A percentile compares a stretch with the other conserved stretches of the same genome.
Evolutionary conservation across 2,797 vertebrate genomes (phyloP).

Genomic region (Lophotriccus pileatus): DNA sequence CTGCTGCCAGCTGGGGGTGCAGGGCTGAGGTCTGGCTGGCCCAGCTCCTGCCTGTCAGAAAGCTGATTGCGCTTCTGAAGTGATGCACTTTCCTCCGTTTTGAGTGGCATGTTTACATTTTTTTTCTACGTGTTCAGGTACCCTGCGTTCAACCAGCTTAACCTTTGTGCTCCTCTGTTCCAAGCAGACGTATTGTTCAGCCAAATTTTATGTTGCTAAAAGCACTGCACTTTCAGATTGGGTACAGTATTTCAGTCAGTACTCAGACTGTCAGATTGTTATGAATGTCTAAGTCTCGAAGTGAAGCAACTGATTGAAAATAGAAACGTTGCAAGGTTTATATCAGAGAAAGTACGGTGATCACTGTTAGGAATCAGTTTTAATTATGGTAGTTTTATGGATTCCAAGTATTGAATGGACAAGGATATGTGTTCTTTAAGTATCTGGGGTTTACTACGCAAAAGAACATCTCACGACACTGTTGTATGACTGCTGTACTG

Average conservation of each 20-base stretch:
- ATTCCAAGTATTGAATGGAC: not conserved
- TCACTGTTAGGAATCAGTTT: not conserved
- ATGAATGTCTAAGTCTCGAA: not conserved
- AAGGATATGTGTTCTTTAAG: not conserved
- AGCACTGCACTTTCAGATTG: not conserved
- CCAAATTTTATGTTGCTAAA: not conserved
- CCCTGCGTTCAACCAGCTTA: not conserved
- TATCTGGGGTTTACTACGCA: not conserved
- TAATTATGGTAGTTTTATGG: not conserved
- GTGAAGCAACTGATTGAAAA: not conserved
- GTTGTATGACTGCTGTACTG: not conserved
- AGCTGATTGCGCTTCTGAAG: not conserved
- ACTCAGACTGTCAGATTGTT: not conserved
- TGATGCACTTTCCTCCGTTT: fast-evolving
- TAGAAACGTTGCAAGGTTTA: not conserved
- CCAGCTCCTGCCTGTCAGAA: not conserved
- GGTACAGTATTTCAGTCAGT: not conserved
- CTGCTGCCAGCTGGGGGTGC: not conserved
- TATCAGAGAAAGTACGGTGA: not conserved
- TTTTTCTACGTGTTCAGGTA: not conserved
- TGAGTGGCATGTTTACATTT: fast-evolving
- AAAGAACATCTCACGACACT: not conserved
- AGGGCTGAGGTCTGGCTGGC: not conserved
- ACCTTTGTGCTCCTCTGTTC: not conserved
- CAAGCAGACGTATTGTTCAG: not conserved